Evolutionary conservation across 2,113 vertebrate genomes (phyloP), one percentile per base, ranked within the genome.

Genomic region (Oreamnos americanus): DNA sequence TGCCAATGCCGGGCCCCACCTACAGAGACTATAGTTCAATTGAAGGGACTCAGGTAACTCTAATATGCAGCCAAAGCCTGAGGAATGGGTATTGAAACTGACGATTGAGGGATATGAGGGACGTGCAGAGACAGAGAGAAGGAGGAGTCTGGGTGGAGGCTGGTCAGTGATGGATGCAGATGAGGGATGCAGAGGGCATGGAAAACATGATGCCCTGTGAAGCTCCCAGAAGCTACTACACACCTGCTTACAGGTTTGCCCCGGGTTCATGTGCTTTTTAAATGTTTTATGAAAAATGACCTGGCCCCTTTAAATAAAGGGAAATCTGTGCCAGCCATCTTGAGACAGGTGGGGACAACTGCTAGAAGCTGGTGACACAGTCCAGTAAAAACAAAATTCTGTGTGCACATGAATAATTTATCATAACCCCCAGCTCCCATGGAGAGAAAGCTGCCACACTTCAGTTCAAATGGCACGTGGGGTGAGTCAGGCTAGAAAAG

Each of bases 91-190:
- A 51, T 6, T 81, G 51, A 76, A 33, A n/a, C 26, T 25, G n/a
- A 47, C 1, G 19, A 3, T 7, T 28, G 7, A 36, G 33, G 33
- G 5, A 4, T 57, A 3, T 36, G 6, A 55, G 10, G 4, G 7
- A 3, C 0, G 0, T 23, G 10, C 1, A 25, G 49, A 14, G 57
- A 7, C 16, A 14, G 51, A 67, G 19, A 47, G 30, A 49, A 53
- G 58, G 7, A 28, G 53, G 39, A 53, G 25, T 3, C 16, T 47
- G 7, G 4, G 30, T 0, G 3, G 74, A 47, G 51, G 10, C 36
- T 57, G 47, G 23, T 23, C 87, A 53, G n/a, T 6, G 28, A 55
- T 53, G 17, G 8, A 45, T 33, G 51, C 3, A 5, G 78, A 15
- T 15, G 23, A 51, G 19, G 49, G 7, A 39, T 43, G 13, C 21